Percentiles rank a stretch among this genome's conserved stretches.
Evolutionary conservation across 2,113 vertebrate genomes (phyloP).

Genomic region (Gorsachius goisagi): DNA sequence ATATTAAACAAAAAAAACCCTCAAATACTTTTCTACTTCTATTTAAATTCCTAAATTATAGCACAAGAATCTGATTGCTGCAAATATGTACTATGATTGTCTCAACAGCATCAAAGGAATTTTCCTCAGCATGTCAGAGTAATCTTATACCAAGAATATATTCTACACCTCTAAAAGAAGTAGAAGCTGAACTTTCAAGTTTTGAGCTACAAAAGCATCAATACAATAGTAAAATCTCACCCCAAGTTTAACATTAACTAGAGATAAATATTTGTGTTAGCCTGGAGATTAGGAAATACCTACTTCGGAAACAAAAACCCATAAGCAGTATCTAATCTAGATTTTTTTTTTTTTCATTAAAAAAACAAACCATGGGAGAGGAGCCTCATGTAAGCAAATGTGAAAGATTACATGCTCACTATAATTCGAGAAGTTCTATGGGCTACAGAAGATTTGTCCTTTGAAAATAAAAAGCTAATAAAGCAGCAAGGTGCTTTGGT

Average conservation of each 20-base stretch:
- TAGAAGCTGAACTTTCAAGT: neutral
- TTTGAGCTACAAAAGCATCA: neutral
- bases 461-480: neutral
- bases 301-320: neutral
- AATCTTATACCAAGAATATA: neutral
- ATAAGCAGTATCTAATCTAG: neutral
- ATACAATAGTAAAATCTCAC: neutral
- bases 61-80: neutral
- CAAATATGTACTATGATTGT: neutral
- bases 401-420: neutral
- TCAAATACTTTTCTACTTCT: neutral
- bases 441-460: neutral
- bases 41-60: neutral
- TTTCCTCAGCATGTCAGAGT: neutral
- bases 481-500: neutral
- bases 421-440: neutral
- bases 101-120: neutral
- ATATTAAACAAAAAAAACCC: neutral
- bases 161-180: neutral
- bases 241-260: neutral
- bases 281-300: neutral
- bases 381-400: neutral
- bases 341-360: neutral
- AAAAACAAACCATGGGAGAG: neutral
- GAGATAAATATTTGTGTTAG: neutral